Evolutionary conservation across 2,113 vertebrate species (phyloP).

Genomic region (Marmota flaviventris): DNA sequence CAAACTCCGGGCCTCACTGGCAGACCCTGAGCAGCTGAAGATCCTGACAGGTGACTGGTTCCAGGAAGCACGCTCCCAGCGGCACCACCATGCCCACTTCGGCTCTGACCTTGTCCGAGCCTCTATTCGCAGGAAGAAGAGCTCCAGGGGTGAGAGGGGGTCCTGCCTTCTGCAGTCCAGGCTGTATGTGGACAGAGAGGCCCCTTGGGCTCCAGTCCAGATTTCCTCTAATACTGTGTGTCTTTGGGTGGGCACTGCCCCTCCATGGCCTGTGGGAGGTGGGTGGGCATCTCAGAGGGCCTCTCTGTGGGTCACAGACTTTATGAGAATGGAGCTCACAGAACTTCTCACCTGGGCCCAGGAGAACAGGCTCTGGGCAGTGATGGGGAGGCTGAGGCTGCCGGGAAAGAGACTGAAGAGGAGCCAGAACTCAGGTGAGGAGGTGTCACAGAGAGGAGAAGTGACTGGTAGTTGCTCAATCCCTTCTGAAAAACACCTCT

Average conservation of each 20-base stretch:
- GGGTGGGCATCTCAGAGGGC: not conserved
- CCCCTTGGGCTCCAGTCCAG: not conserved
- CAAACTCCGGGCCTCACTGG: slow-evolving; percentile 89
- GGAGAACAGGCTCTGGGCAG: slow-evolving; percentile 66
- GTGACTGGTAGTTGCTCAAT: not conserved
- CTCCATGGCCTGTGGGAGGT: not conserved
- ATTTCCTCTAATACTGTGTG: not conserved
- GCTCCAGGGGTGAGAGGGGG: slow-evolving; percentile 88
- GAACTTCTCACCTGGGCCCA: slow-evolving; percentile 45
- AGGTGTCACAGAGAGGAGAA: not conserved
- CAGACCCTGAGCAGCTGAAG: slow-evolving; percentile 89
- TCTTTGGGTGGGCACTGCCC: not conserved
- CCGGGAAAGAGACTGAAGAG: slow-evolving; percentile 51
- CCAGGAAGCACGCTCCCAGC: slow-evolving; percentile 89
- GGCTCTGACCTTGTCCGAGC: slow-evolving; percentile 93
- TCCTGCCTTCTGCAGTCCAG: not conserved
- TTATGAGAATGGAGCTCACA: slow-evolving; percentile 20
- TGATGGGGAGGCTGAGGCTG: slow-evolving; percentile 19
- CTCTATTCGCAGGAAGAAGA: slow-evolving; percentile 93
- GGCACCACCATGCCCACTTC: slow-evolving; percentile 87
- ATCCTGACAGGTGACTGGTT: slow-evolving; percentile 95
- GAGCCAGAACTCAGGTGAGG: slow-evolving; percentile 67
- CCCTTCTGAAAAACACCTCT: slow-evolving; percentile 25
- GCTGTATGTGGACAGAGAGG: not conserved
- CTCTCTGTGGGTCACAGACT: not conserved